Conservation (phyloP, 2,888 invertebrate genomes). For the Anarsia innoxiella region DNA sequence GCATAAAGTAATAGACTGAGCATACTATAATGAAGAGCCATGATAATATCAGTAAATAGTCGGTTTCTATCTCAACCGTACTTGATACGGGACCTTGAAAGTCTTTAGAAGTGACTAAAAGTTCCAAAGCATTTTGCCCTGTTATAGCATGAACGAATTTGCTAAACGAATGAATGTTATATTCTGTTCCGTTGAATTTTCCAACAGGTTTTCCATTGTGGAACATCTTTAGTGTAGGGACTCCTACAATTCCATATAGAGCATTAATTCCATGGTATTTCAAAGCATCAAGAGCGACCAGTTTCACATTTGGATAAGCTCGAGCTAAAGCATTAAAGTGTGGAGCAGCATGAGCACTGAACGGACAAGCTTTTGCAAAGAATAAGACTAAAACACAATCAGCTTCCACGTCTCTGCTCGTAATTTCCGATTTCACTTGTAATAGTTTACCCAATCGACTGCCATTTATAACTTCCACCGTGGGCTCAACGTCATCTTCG, state of each 20-base stretch:
- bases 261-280: constrained; percentile 89
- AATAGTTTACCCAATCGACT: constrained; percentile 80
- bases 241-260: constrained; percentile 92
- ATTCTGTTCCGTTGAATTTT: constrained; percentile 88
- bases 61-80: constrained; percentile 83
- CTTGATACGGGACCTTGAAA: constrained; percentile 88
- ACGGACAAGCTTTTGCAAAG: constrained; percentile 92
- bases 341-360: constrained; percentile 92
- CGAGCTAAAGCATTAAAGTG: constrained; percentile 92
- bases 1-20: constrained; percentile 82
- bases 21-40: constrained; percentile 90
- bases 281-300: constrained; percentile 93
- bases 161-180: constrained; percentile 85
- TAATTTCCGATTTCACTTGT: constrained; percentile 78
- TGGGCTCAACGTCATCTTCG: constrained; percentile 46
- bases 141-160: constrained; percentile 86
- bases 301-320: constrained; percentile 89
- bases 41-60: constrained; percentile 86
- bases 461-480: constrained; percentile 81
- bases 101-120: constrained; percentile 83
- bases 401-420: constrained; percentile 77
- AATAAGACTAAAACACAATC: constrained; percentile 89
- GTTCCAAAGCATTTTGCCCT: constrained; percentile 77
- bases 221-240: constrained; percentile 91
- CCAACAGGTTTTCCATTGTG: constrained; percentile 91